Conservation (phyloP, 2,888 invertebrate species). For the Xanthia togata region DNA sequence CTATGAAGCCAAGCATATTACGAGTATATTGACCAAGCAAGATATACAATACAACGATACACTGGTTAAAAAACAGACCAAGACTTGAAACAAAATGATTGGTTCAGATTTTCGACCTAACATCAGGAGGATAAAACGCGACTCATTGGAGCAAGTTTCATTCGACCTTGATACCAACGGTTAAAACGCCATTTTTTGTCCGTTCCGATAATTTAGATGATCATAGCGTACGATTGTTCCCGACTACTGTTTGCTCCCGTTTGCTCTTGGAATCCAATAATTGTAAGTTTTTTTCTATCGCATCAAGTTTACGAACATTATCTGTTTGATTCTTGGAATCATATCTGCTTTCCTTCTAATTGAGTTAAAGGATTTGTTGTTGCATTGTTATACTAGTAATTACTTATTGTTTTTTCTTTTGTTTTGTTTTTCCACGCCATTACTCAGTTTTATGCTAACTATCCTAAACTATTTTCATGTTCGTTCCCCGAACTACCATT, state of each 20-base stretch:
- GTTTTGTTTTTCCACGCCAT: slow-evolving; percentile 4
- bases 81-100: slow-evolving; percentile 8
- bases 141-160: slow-evolving; percentile 43
- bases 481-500: slow-evolving; percentile 8
- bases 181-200: slow-evolving; percentile 61
- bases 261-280: slow-evolving; percentile 19
- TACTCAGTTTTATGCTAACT: neutral
- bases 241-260: slow-evolving; percentile 48
- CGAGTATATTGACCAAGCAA: neutral
- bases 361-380: slow-evolving; percentile 13
- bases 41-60: neutral
- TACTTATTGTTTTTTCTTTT: neutral
- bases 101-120: slow-evolving; percentile 4
- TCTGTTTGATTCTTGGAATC: slow-evolving; percentile 26
- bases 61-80: neutral
- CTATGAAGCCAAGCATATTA: neutral
- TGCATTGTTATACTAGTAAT: slow-evolving; percentile 14
- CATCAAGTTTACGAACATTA: slow-evolving; percentile 7
- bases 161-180: slow-evolving; percentile 59
- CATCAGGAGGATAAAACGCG: slow-evolving; percentile 36
- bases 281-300: neutral
- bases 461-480: slow-evolving; percentile 16
- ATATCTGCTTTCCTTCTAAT: slow-evolving; percentile 7
- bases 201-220: slow-evolving; percentile 59
- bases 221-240: slow-evolving; percentile 48